phyloP scores from a whole-genome alignment of 1,140 invertebrate genomes.

The Cydia pomonella region DNA sequence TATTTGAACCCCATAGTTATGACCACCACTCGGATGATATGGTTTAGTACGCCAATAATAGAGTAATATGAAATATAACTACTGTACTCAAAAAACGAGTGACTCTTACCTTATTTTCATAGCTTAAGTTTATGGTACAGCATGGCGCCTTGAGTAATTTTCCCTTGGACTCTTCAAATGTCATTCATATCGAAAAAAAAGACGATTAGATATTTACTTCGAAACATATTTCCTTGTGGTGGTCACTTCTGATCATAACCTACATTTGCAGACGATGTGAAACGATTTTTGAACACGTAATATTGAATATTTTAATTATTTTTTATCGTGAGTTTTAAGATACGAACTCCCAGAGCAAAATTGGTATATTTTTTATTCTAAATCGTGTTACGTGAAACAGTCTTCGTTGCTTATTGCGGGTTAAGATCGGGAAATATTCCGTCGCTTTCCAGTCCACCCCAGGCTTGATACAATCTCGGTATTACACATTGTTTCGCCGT shows the following conservation, averaged over 20 bases:
- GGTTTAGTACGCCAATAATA: neutral
- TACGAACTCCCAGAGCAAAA: too few species aligned
- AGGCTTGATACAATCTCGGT: conserved; percentile 15
- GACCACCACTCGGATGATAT: neutral
- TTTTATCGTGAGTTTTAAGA: too few species aligned
- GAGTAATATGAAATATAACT: neutral
- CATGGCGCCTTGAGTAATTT: too few species aligned
- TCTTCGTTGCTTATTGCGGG: neutral
- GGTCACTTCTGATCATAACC: neutral
- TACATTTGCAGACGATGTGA: neutral
- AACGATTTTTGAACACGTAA: too few species aligned
- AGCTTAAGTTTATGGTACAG: too few species aligned
- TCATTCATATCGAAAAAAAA: too few species aligned
- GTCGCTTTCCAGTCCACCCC: neutral
- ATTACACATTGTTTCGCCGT: conserved; percentile 25
- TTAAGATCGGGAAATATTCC: neutral
- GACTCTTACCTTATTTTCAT: too few species aligned
- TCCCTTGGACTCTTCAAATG: too few species aligned
- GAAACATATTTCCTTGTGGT: conserved; percentile 4
- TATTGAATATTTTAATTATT: too few species aligned
- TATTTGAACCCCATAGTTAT: neutral
- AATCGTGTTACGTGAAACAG: too few species aligned
- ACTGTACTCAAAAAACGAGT: neutral
- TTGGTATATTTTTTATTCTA: too few species aligned
- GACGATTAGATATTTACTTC: neutral